Conservation (phyloP, 1,140 invertebrate genomes). For the Maniola jurtina region DNA sequence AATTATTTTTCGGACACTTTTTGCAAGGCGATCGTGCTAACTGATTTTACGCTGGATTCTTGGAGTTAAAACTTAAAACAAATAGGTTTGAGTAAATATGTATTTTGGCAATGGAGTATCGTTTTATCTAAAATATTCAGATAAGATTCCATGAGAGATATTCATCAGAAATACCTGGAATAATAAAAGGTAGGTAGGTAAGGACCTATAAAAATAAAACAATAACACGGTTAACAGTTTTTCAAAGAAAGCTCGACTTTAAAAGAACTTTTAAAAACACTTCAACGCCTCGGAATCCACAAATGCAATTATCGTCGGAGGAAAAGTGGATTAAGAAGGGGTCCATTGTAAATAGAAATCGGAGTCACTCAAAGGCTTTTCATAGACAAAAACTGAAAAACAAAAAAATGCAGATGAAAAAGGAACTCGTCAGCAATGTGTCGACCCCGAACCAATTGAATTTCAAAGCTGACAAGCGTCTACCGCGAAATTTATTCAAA, state of each 20-base stretch:
- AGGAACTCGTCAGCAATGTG: slow-evolving; percentile 72
- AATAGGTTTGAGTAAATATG: slow-evolving; percentile 10
- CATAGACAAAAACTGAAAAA: slow-evolving; percentile 47
- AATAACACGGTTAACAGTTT: slow-evolving; percentile 3
- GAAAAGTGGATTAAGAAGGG: slow-evolving; percentile 33
- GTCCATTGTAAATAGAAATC: slow-evolving; percentile 32
- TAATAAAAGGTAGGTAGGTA: background rate
- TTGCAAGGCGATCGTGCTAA: slow-evolving; percentile 35
- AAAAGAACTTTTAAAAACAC: slow-evolving; percentile 27
- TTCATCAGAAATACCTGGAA: background rate
- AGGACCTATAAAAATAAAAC: background rate
- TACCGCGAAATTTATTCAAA: slow-evolving; percentile 78
- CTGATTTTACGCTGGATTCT: slow-evolving; percentile 38
- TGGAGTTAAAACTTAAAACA: slow-evolving; percentile 20
- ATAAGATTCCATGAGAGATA: background rate
- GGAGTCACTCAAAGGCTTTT: slow-evolving; percentile 34
- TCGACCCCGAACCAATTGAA: slow-evolving; percentile 76
- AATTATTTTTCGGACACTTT: slow-evolving; percentile 33
- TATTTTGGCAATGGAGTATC: background rate
- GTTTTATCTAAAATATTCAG: background rate
- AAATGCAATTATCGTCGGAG: slow-evolving; percentile 29
- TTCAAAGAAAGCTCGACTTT: slow-evolving; percentile 19
- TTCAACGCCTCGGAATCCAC: slow-evolving; percentile 27
- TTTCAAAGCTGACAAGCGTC: slow-evolving; percentile 77
- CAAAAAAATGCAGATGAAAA: slow-evolving; percentile 61